Evolutionary conservation across 2,113 vertebrate species (phyloP).

Genomic region (Bambusicola thoracicus): DNA sequence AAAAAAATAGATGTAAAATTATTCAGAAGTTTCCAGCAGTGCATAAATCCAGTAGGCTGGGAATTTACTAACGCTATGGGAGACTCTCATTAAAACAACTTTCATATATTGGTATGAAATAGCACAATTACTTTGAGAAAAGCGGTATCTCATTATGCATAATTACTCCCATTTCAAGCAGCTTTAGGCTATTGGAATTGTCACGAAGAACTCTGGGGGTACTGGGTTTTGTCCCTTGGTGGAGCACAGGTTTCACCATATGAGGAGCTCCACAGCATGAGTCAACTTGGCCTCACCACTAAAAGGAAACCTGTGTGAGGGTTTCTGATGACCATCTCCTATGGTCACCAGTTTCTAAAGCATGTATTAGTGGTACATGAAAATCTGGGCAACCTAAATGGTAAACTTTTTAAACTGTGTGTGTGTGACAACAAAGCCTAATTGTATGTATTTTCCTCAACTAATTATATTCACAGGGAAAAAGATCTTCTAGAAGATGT

Average conservation of each 20-base stretch:
- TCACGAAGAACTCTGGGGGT: background rate
- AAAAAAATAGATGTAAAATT: background rate
- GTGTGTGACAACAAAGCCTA: background rate
- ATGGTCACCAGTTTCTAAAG: background rate
- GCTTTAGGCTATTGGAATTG: background rate
- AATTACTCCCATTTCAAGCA: background rate
- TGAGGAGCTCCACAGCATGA: background rate
- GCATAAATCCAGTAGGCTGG: background rate
- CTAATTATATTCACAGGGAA: background rate
- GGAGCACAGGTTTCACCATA: background rate
- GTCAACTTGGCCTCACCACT: background rate
- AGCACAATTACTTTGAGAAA: constrained; percentile 4
- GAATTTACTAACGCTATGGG: background rate
- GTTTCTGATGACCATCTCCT: background rate
- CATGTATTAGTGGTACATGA: accelerated
- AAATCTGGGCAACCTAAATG: background rate
- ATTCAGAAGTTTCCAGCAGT: constrained; percentile 1
- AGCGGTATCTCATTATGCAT: background rate
- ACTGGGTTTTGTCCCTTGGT: background rate
- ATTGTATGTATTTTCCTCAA: background rate
- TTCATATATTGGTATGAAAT: background rate
- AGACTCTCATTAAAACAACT: background rate
- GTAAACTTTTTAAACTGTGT: background rate
- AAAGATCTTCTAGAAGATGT: background rate
- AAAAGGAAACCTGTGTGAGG: background rate